Base-by-base conservation (phyloP, 2,888 invertebrate genomes). In the Dusona sp. region DNA sequence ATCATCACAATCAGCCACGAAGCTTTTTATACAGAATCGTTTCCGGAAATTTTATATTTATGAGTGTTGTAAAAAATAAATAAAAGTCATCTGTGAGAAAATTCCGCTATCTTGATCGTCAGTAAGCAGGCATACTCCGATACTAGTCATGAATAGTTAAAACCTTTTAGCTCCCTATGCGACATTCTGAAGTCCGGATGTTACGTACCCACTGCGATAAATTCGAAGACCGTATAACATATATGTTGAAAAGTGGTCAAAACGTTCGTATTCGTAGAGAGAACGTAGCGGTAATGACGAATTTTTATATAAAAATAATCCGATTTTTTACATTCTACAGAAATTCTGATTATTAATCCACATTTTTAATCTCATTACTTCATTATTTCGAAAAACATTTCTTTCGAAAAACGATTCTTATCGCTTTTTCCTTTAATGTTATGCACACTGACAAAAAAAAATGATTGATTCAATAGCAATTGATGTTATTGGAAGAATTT, bases 91-190 rank as follows among this genome's bases (percentile, higher is more conserved):
- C 45, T 61, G 64, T 45, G 29, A 29, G 19, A 9, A 16, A 45
- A 75, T n/a, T 75, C 42, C 13, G 38, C 73, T 4, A 57, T 73
- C 38, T 57, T n/a, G 22, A 72, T 54, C 25, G 48, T 72, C 54
- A 57, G n/a, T 61, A 9, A 13, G 61, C 61, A 42, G 61, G 29
- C 42, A 16, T 29, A 25, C 25, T 75, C 64, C 42, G 42, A 75
- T 75, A 45, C 33, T 75, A 19, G 64, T 45, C 42, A 45, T 75
- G 75, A 75, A 75, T 75, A 75, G 45, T 75, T 75, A 75, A 75
- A 75, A 75, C 75, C 61, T 64, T 61, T 64, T 38, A 75, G 75
- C 38, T 42, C 25, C 13, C 38, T 19, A 42, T 75, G 64, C 75
- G 64, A 45, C 64, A 6, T 75, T 64, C 29, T 42, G 19, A 57